These are phyloP conservation scores for Alexandromys fortis DNA, from an alignment of 2,113 vertebrate species.

Conservation along the genomic window DNA sequence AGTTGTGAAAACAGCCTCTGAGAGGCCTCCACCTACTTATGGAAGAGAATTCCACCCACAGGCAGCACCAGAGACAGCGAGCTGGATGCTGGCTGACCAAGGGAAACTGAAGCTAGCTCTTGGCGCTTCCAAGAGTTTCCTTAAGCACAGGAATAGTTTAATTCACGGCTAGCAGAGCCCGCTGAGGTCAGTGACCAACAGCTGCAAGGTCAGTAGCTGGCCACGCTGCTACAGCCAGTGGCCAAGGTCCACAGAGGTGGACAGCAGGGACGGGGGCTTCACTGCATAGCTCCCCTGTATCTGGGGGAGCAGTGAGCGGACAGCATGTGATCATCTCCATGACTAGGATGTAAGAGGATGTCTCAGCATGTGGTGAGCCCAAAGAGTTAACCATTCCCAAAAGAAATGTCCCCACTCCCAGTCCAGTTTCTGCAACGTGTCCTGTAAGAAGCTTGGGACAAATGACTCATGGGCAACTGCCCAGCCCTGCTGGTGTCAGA, in stretches of 20 bases:
- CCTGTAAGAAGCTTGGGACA: neutral
- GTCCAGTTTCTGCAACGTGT: no score
- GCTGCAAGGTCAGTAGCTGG: neutral
- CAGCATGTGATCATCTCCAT: neutral
- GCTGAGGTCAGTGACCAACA: no score
- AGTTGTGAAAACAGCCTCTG: no score
- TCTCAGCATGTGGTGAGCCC: neutral
- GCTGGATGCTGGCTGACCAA: neutral
- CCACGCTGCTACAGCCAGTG: neutral
- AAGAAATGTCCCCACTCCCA: neutral
- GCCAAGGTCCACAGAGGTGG: neutral
- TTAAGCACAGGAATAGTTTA: neutral
- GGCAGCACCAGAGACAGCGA: neutral
- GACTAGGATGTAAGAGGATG: neutral
- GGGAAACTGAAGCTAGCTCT: neutral
- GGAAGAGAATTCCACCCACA: no score
- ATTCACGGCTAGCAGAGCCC: neutral
- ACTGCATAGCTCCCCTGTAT: neutral
- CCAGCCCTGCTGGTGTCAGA: neutral
- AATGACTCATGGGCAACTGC: neutral
- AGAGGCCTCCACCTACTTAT: no score
- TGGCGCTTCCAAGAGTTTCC: neutral
- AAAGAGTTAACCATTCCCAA: neutral
- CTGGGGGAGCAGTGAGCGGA: neutral
- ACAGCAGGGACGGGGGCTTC: neutral